A percentile compares a stretch with the other conserved stretches of the same genome.
Conservation (phyloP, 2,113 vertebrate species). For the Sakesphorus luctuosus region DNA sequence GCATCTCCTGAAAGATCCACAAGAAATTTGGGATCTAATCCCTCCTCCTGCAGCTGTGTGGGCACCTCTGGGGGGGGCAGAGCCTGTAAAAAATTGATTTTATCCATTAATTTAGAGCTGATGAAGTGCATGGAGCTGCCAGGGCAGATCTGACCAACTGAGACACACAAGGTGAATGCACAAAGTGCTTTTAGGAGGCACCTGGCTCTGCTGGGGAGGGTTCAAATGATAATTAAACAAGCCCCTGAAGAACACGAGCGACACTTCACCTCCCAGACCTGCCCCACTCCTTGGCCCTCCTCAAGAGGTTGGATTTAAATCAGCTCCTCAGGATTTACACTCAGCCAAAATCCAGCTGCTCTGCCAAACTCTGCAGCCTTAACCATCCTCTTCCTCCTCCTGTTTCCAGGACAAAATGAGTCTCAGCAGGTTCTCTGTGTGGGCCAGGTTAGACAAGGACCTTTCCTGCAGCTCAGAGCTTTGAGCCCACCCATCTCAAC, state of each 20-base stretch:
- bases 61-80: neutral
- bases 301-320: neutral
- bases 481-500: neutral
- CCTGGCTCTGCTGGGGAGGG: neutral
- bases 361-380: neutral
- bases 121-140: neutral
- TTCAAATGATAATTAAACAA: neutral
- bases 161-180: neutral
- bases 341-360: neutral
- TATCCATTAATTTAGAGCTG: neutral
- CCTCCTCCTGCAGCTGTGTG: neutral
- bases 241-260: rapidly evolving
- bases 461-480: neutral
- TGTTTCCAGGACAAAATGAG: neutral
- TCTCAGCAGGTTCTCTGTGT: neutral
- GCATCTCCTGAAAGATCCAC: neutral
- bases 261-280: neutral
- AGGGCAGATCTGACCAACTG: neutral
- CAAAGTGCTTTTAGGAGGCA: neutral
- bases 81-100: neutral
- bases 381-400: neutral
- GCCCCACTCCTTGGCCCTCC: neutral
- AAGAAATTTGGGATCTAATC: neutral
- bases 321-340: neutral
- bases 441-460: neutral